Conservation (phyloP, 2,113 vertebrate genomes). For the Polypterus bichir region DNA sequence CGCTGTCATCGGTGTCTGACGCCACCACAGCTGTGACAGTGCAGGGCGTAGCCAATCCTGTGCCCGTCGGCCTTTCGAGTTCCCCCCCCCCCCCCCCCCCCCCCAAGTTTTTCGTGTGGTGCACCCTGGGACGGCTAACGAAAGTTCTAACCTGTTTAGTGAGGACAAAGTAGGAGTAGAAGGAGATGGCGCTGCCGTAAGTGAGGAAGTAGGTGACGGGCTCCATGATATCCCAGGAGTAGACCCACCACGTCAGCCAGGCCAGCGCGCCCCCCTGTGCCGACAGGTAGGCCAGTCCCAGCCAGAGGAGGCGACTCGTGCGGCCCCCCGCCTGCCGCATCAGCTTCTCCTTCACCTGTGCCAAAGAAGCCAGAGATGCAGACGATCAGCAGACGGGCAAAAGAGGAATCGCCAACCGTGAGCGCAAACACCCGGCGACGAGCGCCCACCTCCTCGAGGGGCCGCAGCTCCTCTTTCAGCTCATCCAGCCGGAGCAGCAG, state of each 20-base stretch:
- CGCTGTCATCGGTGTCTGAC: no score
- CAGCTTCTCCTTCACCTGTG: slow-evolving; percentile 63
- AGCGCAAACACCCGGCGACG: no score
- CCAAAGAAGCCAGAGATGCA: slow-evolving; percentile 1
- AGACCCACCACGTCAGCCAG: slow-evolving; percentile 96
- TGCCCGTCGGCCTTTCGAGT: no score
- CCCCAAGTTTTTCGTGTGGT: no score
- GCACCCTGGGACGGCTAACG: no score
- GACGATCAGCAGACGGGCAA: not conserved
- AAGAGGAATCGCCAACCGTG: not conserved
- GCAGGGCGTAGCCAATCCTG: no score
- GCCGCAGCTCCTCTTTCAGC: slow-evolving; percentile 64
- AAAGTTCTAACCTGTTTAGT: slow-evolving; percentile 61
- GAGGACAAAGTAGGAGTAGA: slow-evolving; percentile 76
- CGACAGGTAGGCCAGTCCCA: slow-evolving; percentile 73
- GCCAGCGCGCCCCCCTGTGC: slow-evolving; percentile 77
- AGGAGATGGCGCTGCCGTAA: slow-evolving; percentile 72
- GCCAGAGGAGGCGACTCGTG: slow-evolving; percentile 56
- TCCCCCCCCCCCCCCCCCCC: no score
- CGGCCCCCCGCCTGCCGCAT: slow-evolving; percentile 42
- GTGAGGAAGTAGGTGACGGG: slow-evolving; percentile 90
- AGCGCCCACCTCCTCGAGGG: slow-evolving; percentile 68
- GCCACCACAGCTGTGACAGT: no score
- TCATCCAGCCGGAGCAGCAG: slow-evolving; percentile 60
- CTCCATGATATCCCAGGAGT: slow-evolving; percentile 95